Evolutionary conservation across 2,888 invertebrate species (phyloP), one percentile per base, ranked within the genome.

Genomic region (Plemyria rubiginata): DNA sequence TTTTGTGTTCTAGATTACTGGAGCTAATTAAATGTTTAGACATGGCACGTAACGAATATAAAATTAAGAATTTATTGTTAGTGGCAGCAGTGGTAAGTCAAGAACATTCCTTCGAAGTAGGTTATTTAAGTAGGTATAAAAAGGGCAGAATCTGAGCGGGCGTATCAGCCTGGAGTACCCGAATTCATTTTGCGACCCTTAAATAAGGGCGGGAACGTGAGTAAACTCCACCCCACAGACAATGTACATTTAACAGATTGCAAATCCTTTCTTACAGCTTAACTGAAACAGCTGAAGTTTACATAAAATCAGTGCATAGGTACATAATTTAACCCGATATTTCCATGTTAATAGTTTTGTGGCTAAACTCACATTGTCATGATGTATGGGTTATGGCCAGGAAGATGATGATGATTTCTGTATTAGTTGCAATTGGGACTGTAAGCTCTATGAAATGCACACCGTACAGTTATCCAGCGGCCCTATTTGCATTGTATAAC

Each of bases 221-320:
- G 57, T 48, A 51, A 60, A 66, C 62, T 54, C 53, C 66, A 50
- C 67, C 67, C 65, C 60, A 49, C 28, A 29, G 7, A 16, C n/a
- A 43, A 43, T 6, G 9, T 22, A 41, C 13, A 40, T n/a, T 22
- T 38, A 36, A 22, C 45, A 12, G 22, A 54, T 38, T 48, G 15
- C 11, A 50, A 32, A 16, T 6, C 11, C 8, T 15, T 3, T 6
- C n/a, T 6, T 40, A 40, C 43, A 0, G 13, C 15, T 4, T 32
- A 32, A 8, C 0, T 32, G 1, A 22, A 32, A 32, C 32, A 32
- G 6, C 32, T 32, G 5, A 32, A 32, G 6, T 32, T 4, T 32
- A 32, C 2, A 32, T 32, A 32, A 32, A 7, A 32, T 4, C 0
- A 32, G 32, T 32, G 5, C 8, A 32, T 32, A n/a, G n/a, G n/a